Conservation (phyloP, 2,888 invertebrate genomes). For the Notocelia uddmanniana region DNA sequence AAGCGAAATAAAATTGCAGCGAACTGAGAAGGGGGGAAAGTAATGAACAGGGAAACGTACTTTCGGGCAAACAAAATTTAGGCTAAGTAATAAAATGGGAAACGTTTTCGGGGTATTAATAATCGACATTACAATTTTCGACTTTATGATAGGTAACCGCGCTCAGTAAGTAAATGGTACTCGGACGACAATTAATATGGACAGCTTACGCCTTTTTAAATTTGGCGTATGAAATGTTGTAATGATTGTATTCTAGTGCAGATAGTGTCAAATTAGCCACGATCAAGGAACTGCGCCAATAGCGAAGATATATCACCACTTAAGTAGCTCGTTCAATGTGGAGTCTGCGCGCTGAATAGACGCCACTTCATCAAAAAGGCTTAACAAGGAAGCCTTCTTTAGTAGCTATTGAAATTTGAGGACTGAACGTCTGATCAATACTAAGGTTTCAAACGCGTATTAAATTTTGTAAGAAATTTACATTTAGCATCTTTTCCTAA, state of each 20-base stretch:
- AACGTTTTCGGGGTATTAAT: no score
- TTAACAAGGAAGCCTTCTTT: conserved; percentile 41
- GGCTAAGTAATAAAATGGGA: no score
- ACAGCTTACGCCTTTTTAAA: neutral
- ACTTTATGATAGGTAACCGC: no score
- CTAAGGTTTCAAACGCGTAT: conserved; percentile 15
- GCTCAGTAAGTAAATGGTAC: no score
- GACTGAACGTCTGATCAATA: conserved; percentile 14
- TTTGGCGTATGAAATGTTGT: neutral
- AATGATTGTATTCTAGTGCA: conserved; percentile 10
- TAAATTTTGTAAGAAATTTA: neutral
- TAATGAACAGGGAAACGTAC: no score
- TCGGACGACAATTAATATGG: no score
- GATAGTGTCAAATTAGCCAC: conserved; percentile 26
- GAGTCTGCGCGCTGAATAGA: conserved; percentile 32
- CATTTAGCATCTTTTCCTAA: neutral
- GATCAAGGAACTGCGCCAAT: conserved; percentile 16
- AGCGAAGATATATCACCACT: conserved; percentile 36
- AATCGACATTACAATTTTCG: no score
- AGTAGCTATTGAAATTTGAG: conserved; percentile 42
- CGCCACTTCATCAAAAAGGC: conserved; percentile 46
- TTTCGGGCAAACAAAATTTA: no score
- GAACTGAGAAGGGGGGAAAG: no score
- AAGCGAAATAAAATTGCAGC: no score
- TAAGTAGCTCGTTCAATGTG: conserved; percentile 44